Evolutionary conservation across 2,113 vertebrate genomes (phyloP), one percentile per base, ranked within the genome.

Genomic region (Natator depressus): DNA sequence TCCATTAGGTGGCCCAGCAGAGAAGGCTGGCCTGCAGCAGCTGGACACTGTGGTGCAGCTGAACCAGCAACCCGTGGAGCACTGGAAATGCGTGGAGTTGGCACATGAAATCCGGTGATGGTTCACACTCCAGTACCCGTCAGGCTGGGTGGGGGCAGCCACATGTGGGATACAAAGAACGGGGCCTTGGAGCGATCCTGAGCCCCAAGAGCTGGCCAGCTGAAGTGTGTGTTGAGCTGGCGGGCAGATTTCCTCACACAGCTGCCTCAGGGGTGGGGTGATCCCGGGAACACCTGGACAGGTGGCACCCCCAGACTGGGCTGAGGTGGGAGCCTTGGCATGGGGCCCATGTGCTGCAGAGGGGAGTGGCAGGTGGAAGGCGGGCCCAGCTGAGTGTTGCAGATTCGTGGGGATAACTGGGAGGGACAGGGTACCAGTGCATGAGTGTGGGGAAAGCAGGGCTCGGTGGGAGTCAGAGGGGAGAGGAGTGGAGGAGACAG

Each of bases 21-120:
- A 99, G 95, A 98, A 98, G 96, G 99, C 99, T 3, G 99, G 99
- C 46, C 98, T 99, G 87, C 99, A 99, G 97, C 99, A 99, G 54
- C 97, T 99, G 4, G 99, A 99, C 97, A 99, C 99, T 0, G 98
- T 99, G 86, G 97, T 99, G 91, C 99, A 99, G 98, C 98, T 99
- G 84, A 99, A 99, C 0, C 99, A 99, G 97, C 99, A 99, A 94
- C 98, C 98, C 0, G 99, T 99, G 97, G 99, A 99, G 89, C 99
- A 99, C 93, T 99, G 99, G 99, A 99, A 99, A 94, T 99, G 99
- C 35, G 99, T 99, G 89, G 99, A 99, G 93, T 98, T 99, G 95
- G 99, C 99, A 1, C 99, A 99, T 0, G 99, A 99, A 93, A 99
- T 99, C 96, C 98, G 99, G 99, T 99, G 94, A 97, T 95, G 35